Base-by-base conservation (phyloP, 2,888 invertebrate genomes). In the Papilio gigon region DNA sequence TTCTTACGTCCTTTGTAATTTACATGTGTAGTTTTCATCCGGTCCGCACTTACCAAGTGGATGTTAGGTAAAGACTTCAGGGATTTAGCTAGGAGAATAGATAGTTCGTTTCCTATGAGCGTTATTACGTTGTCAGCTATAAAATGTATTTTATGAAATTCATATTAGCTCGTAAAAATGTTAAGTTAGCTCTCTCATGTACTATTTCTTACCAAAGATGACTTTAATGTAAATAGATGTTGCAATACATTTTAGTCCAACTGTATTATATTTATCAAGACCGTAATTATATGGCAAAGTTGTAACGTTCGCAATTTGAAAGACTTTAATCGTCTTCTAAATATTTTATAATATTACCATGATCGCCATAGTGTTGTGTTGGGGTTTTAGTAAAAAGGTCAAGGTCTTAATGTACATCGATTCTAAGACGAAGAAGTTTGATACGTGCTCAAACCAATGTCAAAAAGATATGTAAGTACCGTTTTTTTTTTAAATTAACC, bases 31-130 rank as follows among this genome's bases (percentile, higher is more conserved):
- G 40, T 67, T 25, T 37, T 59, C 17, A 59, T 59, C 35, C 37
- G 59, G 22, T 35, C 35, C 25, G 35, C 62, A 42, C 44, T 67
- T 56, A 40, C 37, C 53, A 42, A 25, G 42, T 35, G 62, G 56
- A 42, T 62, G 30, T 67, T 53, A 62, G 30, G 62, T 56, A 62
- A 67, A 56, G 40, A 44, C 56, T 58, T 63, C 58, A 35, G 62
- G 68, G 63, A 63, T 68, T 68, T 63, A 44, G 44, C 37, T 53
- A 37, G 2, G 42, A 67, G 53, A 62, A 27, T 56, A 42, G 53
- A 30, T 58, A 35, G 17, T 33, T 67, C n/a, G 40, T 62, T 67
- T 62, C 44, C 42, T 56, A 67, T 30, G 14, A 33, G 30, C 60
- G 50, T 61, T 44, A 66, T 37, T 53, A 50, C 37, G 47, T 30